Conservation (phyloP, 2,113 vertebrate species). For the Callithrix jacchus region DNA sequence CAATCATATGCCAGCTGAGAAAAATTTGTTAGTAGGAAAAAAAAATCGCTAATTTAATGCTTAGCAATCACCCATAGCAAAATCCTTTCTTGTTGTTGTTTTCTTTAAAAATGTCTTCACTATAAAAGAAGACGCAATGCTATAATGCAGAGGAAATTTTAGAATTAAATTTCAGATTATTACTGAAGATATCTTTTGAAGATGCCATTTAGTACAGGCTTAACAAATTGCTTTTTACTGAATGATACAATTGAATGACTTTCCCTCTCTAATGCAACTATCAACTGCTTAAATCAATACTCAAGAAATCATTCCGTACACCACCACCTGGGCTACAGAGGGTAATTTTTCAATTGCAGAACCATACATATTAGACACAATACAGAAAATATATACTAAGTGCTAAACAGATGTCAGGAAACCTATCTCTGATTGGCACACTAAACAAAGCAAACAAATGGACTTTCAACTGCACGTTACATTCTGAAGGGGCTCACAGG, state of each 20-base stretch:
- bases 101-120: slow-evolving; percentile 43
- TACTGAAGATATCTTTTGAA: slow-evolving; percentile 56
- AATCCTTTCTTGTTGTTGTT: background rate
- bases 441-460: background rate
- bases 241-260: slow-evolving; percentile 60
- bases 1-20: slow-evolving; percentile 42
- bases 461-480: background rate
- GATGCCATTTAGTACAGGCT: slow-evolving; percentile 26
- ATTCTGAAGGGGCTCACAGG: background rate
- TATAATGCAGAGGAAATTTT: slow-evolving; percentile 32
- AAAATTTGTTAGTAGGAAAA: slow-evolving; percentile 10
- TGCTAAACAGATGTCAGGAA: slow-evolving; percentile 30
- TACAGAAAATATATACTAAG: background rate
- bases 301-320: slow-evolving; percentile 45
- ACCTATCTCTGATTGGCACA: background rate
- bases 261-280: slow-evolving; percentile 38
- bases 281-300: slow-evolving; percentile 58
- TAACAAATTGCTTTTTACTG: slow-evolving; percentile 56
- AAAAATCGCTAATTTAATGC: slow-evolving; percentile 25
- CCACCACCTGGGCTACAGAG: slow-evolving; percentile 28
- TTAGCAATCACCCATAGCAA: slow-evolving; percentile 27
- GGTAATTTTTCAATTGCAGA: slow-evolving; percentile 48
- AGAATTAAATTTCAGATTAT: slow-evolving; percentile 66
- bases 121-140: slow-evolving; percentile 4
- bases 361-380: background rate